Evolutionary conservation across 2,797 vertebrate genomes (phyloP), one percentile per base, ranked within the genome.

Genomic region (Ptychadena robeensis): DNA sequence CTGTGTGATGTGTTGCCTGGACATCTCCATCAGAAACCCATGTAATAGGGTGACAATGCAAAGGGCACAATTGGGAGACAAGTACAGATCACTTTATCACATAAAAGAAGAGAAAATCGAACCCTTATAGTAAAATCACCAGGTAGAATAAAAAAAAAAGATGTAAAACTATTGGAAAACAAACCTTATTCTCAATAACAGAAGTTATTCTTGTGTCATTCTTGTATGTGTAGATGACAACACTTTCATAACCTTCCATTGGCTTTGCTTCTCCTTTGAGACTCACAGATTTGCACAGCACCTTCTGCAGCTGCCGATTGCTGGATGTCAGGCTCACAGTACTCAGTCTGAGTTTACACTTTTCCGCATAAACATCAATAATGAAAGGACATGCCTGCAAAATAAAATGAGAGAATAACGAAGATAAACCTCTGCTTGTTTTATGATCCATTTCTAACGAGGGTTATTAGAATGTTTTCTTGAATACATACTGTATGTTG

Each of bases 101-200:
- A n/a, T n/a, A n/a, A n/a, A n/a, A n/a, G n/a, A n/a, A n/a, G n/a
- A n/a, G n/a, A n/a, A n/a, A n/a, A n/a, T n/a, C n/a, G n/a, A n/a
- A n/a, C n/a, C n/a, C n/a, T n/a, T n/a, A n/a, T n/a, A n/a, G n/a
- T n/a, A n/a, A n/a, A n/a, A n/a, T n/a, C n/a, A n/a, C n/a, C n/a
- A n/a, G n/a, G n/a, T n/a, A n/a, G n/a, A n/a, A n/a, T n/a, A n/a
- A n/a, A n/a, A n/a, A n/a, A n/a, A n/a, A n/a, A n/a, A n/a, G n/a
- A n/a, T n/a, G n/a, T n/a, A n/a, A n/a, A 9, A 48, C 4, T 27
- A 79, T 9, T n/a, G 15, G 69, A 5, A 15, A 25, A 66, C 28
- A 14, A 92, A 97, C 96, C 96, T 97, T 96, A 79, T 98, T 98
- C 87, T 95, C 94, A 86, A 97, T 94, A 70, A 96, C 92, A 38